phyloP scores from a whole-genome alignment of 2,797 vertebrate species.

The Sebastes trivittatus region DNA sequence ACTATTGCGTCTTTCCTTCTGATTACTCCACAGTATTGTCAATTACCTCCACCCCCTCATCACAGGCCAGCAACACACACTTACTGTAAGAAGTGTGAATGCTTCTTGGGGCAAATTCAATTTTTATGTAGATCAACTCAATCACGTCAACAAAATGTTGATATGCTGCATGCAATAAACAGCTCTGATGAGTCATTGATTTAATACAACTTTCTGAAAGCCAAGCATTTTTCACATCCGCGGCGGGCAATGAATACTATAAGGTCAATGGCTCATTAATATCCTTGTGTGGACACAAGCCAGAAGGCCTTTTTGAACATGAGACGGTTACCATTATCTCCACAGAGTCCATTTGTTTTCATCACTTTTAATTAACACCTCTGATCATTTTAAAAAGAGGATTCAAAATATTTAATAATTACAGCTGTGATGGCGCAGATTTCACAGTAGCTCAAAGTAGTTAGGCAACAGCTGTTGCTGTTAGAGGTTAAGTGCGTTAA shows the following conservation, averaged over 20 bases:
- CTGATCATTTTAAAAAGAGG: background rate
- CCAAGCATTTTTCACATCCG: slow-evolving; percentile 65
- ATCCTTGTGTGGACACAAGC: slow-evolving; percentile 56
- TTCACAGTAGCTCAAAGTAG: slow-evolving; percentile 6
- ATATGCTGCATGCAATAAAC: slow-evolving; percentile 47
- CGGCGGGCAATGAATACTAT: slow-evolving; percentile 44
- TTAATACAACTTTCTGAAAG: slow-evolving; percentile 66
- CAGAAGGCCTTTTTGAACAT: slow-evolving; percentile 55
- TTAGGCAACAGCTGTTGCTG: slow-evolving; percentile 20
- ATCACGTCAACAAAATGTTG: slow-evolving; percentile 63
- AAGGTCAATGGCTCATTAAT: slow-evolving; percentile 73
- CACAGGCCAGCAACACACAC: slow-evolving; percentile 18
- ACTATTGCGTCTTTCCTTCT: slow-evolving; percentile 5
- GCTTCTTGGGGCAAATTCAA: slow-evolving; percentile 63
- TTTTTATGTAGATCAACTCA: slow-evolving; percentile 74
- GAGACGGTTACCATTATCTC: slow-evolving; percentile 44
- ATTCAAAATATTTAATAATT: slow-evolving; percentile 14
- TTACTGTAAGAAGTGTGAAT: slow-evolving; percentile 24
- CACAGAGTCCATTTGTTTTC: slow-evolving; percentile 32
- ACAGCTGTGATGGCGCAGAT: background rate
- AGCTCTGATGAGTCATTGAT: slow-evolving; percentile 70
- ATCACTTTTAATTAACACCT: slow-evolving; percentile 40
- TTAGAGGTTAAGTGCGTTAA: slow-evolving; percentile 36
- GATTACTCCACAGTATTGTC: slow-evolving; percentile 34
- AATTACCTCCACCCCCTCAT: slow-evolving; percentile 8